A percentile compares a stretch with the other conserved stretches of the same genome.
Conservation (phyloP, 1,140 invertebrate species). For the Polypedilum vanderplanki region DNA sequence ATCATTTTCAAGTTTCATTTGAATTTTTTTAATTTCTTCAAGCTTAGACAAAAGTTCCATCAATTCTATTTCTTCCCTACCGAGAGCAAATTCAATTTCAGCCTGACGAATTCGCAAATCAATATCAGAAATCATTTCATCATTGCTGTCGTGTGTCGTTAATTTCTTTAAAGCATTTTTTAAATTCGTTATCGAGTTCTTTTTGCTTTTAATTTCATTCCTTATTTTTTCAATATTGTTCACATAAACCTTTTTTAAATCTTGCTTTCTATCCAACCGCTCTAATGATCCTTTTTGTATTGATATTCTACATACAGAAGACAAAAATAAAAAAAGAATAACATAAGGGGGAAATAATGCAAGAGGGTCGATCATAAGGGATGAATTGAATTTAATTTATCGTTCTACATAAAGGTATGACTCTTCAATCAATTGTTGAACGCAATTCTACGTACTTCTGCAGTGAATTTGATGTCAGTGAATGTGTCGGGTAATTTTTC, state of each 20-base stretch:
- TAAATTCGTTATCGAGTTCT: constrained; percentile 65
- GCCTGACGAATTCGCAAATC: constrained; percentile 84
- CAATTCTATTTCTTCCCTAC: constrained; percentile 77
- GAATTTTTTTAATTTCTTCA: constrained; percentile 73
- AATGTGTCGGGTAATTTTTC: neutral
- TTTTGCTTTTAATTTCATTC: constrained; percentile 36
- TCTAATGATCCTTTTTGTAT: constrained; percentile 39
- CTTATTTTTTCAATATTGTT: constrained; percentile 46
- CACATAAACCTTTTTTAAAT: constrained; percentile 53
- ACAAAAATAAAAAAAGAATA: neutral
- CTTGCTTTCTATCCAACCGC: constrained; percentile 39
- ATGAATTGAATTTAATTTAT: too few relatives aligned
- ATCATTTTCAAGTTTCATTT: constrained; percentile 64
- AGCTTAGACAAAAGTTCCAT: constrained; percentile 55
- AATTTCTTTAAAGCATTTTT: constrained; percentile 64
- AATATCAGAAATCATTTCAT: constrained; percentile 76
- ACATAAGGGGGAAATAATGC: neutral
- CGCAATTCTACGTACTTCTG: neutral
- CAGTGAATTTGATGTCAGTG: neutral
- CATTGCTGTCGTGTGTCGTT: neutral
- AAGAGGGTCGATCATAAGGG: too few relatives aligned
- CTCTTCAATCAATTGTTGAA: too few relatives aligned
- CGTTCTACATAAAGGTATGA: too few relatives aligned
- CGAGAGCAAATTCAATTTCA: constrained; percentile 79
- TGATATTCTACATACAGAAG: neutral